Base-by-base conservation (phyloP, 2,797 vertebrate genomes). In the Coreius guichenoti region DNA sequence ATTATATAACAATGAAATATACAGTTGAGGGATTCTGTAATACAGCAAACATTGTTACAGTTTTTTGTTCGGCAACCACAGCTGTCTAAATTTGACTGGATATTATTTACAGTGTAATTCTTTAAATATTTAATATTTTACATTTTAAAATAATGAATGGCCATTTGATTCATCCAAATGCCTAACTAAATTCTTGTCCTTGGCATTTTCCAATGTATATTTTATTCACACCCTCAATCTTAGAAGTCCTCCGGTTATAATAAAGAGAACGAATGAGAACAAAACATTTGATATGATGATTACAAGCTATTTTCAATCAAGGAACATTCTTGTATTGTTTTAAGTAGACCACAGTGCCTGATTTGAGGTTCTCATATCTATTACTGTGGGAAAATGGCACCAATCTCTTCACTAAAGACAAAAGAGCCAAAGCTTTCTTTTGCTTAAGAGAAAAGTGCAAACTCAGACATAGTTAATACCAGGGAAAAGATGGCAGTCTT, bases 401-500 rank as follows among this genome's bases (percentile, higher is more conserved):
- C 63, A 33, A 58, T 58, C 75, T 78, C 33, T 56, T 43, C 14
- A 54, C 51, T 68, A 63, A 61, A 72, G 83, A 72, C 29, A 11
- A 54, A 58, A 70, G 19, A 51, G 47, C 47, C 75, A 65, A 72
- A 26, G 70, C 75, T 74, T 77, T 70, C 65, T 80, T 65, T 87
- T 33, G 12, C 61, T 47, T 39, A 56, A 87, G 80, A 81, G 83
- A 85, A 86, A 85, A 89, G 74, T 82, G 85, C 82, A 58, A 80
- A 81, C 54, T 82, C 85, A 86, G 79, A 73, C 79, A 26, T 67
- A 39, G 75, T 29, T 82, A 83, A 85, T 82, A 77, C 84, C 83
- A 82, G 80, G 80, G 83, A 80, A 83, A 74, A 78, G 70, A 61
- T 83, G 83, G 84, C 87, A 82, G 54, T 61, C 79, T 67, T 85